Conservation (phyloP, 2,797 vertebrate genomes). For the Microctenopoma stevenorrisi region DNA sequence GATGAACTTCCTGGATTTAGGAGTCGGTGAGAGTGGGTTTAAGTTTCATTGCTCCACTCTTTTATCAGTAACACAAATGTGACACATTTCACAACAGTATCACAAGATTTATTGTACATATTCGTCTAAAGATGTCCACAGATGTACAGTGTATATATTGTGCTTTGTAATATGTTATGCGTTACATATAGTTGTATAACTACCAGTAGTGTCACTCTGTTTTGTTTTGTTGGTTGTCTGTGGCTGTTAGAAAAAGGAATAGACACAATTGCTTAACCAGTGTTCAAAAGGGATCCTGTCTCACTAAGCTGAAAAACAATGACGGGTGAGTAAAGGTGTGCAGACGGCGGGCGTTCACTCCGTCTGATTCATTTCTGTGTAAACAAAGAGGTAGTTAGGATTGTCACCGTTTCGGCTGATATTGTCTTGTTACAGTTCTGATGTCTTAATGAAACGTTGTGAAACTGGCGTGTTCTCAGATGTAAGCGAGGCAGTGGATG, state of each 20-base stretch:
- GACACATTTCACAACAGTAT: conserved; percentile 53
- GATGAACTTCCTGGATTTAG: conserved; percentile 12
- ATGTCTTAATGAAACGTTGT: conserved; percentile 11
- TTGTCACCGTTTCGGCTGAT: conserved; percentile 5
- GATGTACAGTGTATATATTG: conserved; percentile 40
- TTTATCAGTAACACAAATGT: conserved; percentile 18
- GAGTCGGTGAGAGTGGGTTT: conserved; percentile 8
- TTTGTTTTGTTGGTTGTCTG: conserved; percentile 14
- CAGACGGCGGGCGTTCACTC: conserved; percentile 18
- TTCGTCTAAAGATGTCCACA: conserved; percentile 37
- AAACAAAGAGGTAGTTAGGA: not conserved
- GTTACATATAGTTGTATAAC: conserved; percentile 40
- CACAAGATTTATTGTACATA: conserved; percentile 53
- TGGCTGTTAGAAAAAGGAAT: conserved; percentile 1
- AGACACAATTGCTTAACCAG: conserved; percentile 13
- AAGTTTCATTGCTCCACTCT: conserved; percentile 15
- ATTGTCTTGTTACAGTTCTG: conserved; percentile 1
- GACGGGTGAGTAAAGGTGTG: not conserved
- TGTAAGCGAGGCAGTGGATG: not conserved
- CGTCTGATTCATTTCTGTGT: conserved; percentile 11
- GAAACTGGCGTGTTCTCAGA: not conserved
- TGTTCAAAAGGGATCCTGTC: conserved; percentile 14
- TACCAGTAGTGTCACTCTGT: conserved; percentile 26
- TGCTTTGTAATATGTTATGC: conserved; percentile 14
- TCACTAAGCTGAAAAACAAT: conserved; percentile 9